Evolutionary conservation across 2,888 invertebrate genomes (phyloP), one percentile per base, ranked within the genome.

Genomic region (Holacanthella duospinosa): DNA sequence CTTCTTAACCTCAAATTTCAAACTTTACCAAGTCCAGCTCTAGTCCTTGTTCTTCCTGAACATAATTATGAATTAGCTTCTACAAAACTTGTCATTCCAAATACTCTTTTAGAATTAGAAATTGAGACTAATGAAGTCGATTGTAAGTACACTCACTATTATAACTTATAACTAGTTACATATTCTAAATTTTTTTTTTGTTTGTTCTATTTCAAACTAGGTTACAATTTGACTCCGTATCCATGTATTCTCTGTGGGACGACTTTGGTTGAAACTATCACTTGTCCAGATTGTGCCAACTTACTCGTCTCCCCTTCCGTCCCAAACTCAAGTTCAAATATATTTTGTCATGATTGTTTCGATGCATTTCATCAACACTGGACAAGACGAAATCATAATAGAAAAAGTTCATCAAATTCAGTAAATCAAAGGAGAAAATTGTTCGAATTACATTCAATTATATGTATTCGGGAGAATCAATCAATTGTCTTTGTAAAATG

Each of bases 401-500:
- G 48, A 21, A 55, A 55, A 4, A 53, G 25, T 53, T 6, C 21
- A n/a, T n/a, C n/a, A n/a, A n/a, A n/a, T n/a, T n/a, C n/a, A 53
- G 55, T 12, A 4, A 19, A 55, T 24, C 25, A 3, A 12, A 55
- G 25, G 21, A 21, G 29, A 16, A 29, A 9, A 12, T 25, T 24
- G 4, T 6, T 58, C 29, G 58, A 58, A 3, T 24, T 58, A 4
- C 24, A 27, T 3, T 25, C 27, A 6, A 21, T 58, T 21, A 58
- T 58, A 4, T 58, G 58, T 36, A 36, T 24, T 28, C 6, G 28
- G 36, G 58, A 43, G 4, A 36, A 24, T 29, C 58, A 58, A 12
- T 58, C 25, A 25, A 28, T 58, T 24, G 25, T 36, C 16, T 58
- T 36, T 43, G 58, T 24, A 9, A 58, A 58, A 58, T 58, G 58